Conservation (phyloP, 2,888 invertebrate genomes). For the Criorhina ranunculi region DNA sequence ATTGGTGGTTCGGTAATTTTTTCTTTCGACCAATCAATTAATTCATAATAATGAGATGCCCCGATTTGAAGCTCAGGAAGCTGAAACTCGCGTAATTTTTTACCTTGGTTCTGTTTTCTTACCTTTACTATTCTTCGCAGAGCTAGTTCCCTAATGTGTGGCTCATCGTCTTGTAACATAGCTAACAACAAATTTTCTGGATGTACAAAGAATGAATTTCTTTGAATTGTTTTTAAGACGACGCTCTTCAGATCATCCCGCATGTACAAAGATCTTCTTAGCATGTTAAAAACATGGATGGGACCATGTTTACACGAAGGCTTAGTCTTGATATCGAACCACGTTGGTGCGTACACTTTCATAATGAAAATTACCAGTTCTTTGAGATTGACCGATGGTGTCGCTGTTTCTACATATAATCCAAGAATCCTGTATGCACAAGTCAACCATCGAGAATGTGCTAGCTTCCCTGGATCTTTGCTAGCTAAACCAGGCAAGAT, state of each 20-base stretch:
- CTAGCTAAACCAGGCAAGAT: too few relatives aligned
- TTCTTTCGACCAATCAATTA: too few relatives aligned
- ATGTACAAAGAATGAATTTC: too few relatives aligned
- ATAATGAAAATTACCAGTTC: too few relatives aligned
- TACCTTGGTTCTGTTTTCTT: slow-evolving; percentile 3
- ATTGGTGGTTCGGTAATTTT: slow-evolving; percentile 39
- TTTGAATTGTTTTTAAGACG: slow-evolving; percentile 20
- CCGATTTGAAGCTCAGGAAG: slow-evolving; percentile 34
- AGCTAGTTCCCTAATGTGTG: slow-evolving; percentile 27
- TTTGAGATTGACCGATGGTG: neutral
- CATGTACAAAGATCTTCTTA: slow-evolving; percentile 18
- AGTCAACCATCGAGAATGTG: too few relatives aligned
- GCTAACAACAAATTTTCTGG: slow-evolving; percentile 54
- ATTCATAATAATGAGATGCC: too few relatives aligned
- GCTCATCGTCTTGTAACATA: slow-evolving; percentile 41
- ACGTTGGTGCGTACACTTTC: too few relatives aligned
- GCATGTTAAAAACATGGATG: slow-evolving; percentile 38
- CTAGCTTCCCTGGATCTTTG: too few relatives aligned
- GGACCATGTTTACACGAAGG: slow-evolving; percentile 46
- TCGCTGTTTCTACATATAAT: too few relatives aligned
- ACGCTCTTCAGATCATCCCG: slow-evolving; percentile 26
- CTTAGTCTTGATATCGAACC: slow-evolving; percentile 58
- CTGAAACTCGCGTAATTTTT: slow-evolving; percentile 30
- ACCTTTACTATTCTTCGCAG: slow-evolving; percentile 21
- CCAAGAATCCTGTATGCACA: too few relatives aligned